A percentile compares a stretch with the other conserved stretches of the same genome.
Evolutionary conservation across 2,797 vertebrate species (phyloP).

Genomic region (Acanthurus leucopareius): DNA sequence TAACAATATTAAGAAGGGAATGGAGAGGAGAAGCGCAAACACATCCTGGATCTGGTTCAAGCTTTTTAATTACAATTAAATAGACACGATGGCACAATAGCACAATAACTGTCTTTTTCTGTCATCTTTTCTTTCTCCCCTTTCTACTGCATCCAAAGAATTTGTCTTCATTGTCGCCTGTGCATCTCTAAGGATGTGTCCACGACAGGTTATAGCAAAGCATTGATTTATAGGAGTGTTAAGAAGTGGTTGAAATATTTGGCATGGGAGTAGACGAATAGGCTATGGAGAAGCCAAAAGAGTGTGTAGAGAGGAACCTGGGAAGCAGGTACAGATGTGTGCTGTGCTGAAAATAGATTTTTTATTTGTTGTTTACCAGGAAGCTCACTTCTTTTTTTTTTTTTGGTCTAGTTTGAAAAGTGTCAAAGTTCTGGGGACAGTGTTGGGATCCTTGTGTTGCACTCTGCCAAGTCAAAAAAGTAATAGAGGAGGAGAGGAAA

Average conservation of each 20-base stretch:
- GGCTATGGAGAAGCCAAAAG: conserved; percentile 43
- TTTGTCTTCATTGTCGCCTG: conserved; percentile 51
- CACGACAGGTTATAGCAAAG: conserved; percentile 39
- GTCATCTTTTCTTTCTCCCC: conserved; percentile 28
- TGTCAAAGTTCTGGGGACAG: conserved; percentile 72
- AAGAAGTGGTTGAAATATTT: conserved; percentile 50
- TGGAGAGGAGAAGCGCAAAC: conserved; percentile 80
- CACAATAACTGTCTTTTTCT: conserved; percentile 63
- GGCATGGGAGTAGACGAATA: conserved; percentile 35
- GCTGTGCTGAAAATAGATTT: conserved; percentile 69
- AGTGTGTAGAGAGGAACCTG: conserved; percentile 48
- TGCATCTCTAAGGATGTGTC: conserved; percentile 42
- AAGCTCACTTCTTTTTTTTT: conserved; percentile 37
- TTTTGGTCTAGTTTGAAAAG: conserved; percentile 56
- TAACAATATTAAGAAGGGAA: conserved; percentile 88
- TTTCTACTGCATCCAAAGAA: conserved; percentile 23
- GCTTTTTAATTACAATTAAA: conserved; percentile 87
- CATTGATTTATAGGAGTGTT: conserved; percentile 49
- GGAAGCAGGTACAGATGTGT: conserved; percentile 53
- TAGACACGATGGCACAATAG: conserved; percentile 74
- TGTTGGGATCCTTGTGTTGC: conserved; percentile 39
- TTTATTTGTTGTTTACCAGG: conserved; percentile 71
- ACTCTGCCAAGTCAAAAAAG: conserved; percentile 40
- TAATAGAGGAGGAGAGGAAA: conserved; percentile 22
- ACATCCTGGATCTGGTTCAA: conserved; percentile 84